Conservation (phyloP, 2,113 vertebrate genomes). For the Cyanoramphus novaezelandiae region DNA sequence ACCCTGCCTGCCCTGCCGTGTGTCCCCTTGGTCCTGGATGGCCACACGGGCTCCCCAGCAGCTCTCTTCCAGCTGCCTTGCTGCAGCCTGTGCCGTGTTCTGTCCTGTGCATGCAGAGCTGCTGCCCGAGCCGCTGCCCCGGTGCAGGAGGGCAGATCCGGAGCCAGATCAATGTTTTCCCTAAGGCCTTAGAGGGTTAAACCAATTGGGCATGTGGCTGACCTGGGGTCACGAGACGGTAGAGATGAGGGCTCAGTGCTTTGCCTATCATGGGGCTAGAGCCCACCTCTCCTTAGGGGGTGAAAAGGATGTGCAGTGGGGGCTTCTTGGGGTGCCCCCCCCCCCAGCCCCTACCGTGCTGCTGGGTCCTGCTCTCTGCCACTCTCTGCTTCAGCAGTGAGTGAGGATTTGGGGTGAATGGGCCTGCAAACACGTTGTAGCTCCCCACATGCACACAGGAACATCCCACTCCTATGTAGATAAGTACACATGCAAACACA, state of each 20-base stretch:
- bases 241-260: not conserved
- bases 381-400: not conserved
- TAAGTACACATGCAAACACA: not conserved
- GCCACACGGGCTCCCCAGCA: rapidly evolving
- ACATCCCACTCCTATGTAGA: rapidly evolving
- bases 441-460: rapidly evolving
- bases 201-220: not conserved
- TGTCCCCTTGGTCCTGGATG: rapidly evolving
- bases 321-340: too few species aligned
- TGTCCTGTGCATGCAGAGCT: not conserved
- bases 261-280: not conserved
- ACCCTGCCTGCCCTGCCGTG: not conserved
- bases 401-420: not conserved
- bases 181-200: not conserved
- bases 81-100: not conserved
- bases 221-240: not conserved
- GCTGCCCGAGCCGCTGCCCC: not conserved
- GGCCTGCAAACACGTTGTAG: rapidly evolving
- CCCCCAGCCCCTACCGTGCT: rapidly evolving
- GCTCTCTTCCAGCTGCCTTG: not conserved
- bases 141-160: rapidly evolving
- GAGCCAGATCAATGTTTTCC: not conserved
- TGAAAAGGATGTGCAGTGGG: not conserved
- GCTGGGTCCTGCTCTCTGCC: not conserved
- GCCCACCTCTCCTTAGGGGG: not conserved